phyloP scores from a whole-genome alignment of 2,113 vertebrate species.

The Ivindomyrus marchei region DNA sequence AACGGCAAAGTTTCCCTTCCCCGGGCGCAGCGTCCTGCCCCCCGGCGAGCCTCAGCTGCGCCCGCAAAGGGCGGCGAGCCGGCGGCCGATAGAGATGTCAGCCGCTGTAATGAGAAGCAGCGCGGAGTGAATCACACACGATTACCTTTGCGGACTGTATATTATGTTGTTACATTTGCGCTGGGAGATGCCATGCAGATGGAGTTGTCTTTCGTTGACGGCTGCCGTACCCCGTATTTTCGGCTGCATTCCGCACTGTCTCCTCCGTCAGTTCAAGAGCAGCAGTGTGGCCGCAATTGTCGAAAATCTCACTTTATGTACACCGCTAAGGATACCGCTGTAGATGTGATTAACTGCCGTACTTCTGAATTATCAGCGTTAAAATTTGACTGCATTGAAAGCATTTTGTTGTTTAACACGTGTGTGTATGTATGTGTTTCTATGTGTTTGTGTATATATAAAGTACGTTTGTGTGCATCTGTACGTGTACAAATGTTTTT shows the following conservation, averaged over 20 bases:
- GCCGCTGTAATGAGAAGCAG: slow-evolving; percentile 37
- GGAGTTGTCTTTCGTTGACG: slow-evolving; percentile 16
- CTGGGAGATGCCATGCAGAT: slow-evolving; percentile 5
- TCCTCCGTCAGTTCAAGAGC: background rate
- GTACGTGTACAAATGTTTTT: background rate
- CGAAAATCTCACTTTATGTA: background rate
- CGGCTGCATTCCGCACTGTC: background rate
- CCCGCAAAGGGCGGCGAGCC: slow-evolving; percentile 14
- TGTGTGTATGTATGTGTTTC: background rate
- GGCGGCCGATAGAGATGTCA: slow-evolving; percentile 39
- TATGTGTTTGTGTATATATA: background rate
- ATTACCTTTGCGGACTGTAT: slow-evolving; percentile 23
- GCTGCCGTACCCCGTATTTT: slow-evolving; percentile 14
- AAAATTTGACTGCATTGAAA: background rate
- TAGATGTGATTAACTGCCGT: background rate
- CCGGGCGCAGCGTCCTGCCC: background rate
- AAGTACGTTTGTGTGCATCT: background rate
- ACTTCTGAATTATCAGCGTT: background rate
- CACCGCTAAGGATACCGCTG: background rate
- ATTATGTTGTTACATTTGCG: slow-evolving; percentile 26
- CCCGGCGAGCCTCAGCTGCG: background rate
- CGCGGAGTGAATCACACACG: background rate
- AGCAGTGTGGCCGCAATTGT: background rate
- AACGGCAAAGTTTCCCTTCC: background rate
- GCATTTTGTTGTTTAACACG: background rate